Percentiles rank a stretch among this genome's conserved stretches.
phyloP scores from a whole-genome alignment of 2,888 invertebrate species.

The Candidula unifasciata region DNA sequence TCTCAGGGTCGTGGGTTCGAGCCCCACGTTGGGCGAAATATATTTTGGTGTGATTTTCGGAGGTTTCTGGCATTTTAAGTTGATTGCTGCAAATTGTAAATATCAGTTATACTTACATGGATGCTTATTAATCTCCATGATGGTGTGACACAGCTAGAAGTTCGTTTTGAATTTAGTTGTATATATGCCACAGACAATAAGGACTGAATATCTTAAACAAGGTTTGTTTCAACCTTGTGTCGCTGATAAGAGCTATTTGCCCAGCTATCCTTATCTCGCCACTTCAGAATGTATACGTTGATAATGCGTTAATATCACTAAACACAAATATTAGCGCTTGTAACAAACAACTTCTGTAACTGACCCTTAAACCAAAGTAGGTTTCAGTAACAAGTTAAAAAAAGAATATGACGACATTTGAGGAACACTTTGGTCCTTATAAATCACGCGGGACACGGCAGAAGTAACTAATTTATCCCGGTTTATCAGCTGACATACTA shows the following conservation, averaged over 20 bases:
- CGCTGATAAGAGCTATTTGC: too few relatives aligned
- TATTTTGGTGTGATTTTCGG: too few relatives aligned
- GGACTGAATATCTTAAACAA: not conserved
- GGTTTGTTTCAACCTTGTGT: not conserved
- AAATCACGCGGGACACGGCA: not conserved
- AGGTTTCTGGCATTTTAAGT: too few relatives aligned
- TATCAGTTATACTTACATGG: not conserved
- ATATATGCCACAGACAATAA: too few relatives aligned
- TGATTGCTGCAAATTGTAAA: too few relatives aligned
- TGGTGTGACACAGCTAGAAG: not conserved
- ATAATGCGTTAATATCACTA: not conserved
- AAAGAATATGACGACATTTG: conserved; percentile 3
- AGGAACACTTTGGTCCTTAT: not conserved
- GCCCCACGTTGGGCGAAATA: too few relatives aligned
- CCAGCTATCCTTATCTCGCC: not conserved
- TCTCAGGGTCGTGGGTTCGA: too few relatives aligned
- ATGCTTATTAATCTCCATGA: not conserved
- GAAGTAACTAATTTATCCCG: too few relatives aligned
- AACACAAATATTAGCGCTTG: not conserved
- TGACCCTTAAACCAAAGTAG: not conserved
- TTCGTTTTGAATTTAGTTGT: not conserved
- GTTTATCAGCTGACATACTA: too few relatives aligned
- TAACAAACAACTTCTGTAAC: not conserved
- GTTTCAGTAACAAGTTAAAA: not conserved
- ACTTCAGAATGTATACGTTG: not conserved